These are phyloP conservation scores for Matsumurasca onukii DNA, from an alignment of 1,140 invertebrate species.

Conservation along the genomic window DNA sequence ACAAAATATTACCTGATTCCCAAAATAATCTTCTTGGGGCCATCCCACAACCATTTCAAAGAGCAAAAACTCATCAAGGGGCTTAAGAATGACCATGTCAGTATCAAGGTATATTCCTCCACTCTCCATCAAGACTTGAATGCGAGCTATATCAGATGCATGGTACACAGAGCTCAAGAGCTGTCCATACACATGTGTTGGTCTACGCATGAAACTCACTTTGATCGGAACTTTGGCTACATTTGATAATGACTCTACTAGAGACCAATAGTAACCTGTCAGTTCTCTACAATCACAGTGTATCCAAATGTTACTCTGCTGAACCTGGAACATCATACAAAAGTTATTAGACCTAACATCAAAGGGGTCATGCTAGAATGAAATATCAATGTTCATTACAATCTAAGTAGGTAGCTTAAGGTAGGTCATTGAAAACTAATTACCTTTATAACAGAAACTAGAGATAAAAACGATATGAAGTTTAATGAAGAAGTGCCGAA, in stretches of 20 bases:
- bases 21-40: slow-evolving; percentile 44
- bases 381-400: slow-evolving; percentile 1
- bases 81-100: slow-evolving; percentile 48
- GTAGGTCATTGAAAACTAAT: background rate
- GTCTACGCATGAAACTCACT: slow-evolving; percentile 33
- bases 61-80: slow-evolving; percentile 46
- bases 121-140: slow-evolving; percentile 45
- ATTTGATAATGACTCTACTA: slow-evolving; percentile 32
- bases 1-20: slow-evolving; percentile 45
- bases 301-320: slow-evolving; percentile 41
- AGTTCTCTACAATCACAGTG: slow-evolving; percentile 40
- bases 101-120: slow-evolving; percentile 51
- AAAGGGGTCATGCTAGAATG: background rate
- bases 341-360: background rate
- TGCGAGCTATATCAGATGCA: slow-evolving; percentile 47
- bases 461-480: slow-evolving; percentile 42
- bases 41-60: slow-evolving; percentile 50
- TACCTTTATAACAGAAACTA: slow-evolving; percentile 43
- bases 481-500: slow-evolving; percentile 39
- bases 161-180: slow-evolving; percentile 47
- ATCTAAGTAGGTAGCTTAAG: background rate
- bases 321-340: slow-evolving; percentile 39
- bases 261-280: slow-evolving; percentile 42
- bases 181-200: slow-evolving; percentile 45
- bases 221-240: slow-evolving; percentile 31